Base-by-base conservation (phyloP, 1,140 invertebrate genomes). In the Pseudomyrmex dendroicus region DNA sequence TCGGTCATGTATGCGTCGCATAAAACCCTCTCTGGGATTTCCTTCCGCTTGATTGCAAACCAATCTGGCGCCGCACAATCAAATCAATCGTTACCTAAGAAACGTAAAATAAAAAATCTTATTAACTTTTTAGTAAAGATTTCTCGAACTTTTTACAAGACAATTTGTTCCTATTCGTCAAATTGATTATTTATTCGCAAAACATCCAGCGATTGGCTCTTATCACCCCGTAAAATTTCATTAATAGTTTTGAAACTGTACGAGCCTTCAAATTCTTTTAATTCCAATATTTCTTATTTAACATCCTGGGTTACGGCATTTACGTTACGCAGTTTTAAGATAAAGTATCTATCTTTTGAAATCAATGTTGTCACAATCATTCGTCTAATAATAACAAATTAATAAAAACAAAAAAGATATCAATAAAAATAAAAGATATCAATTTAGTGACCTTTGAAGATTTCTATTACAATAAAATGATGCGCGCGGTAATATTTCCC, bases 1-100 rank as follows among this genome's bases (percentile, higher is more conserved):
- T 89, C 62, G 73, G 87, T 73, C 76, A 68, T 17, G 46, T 35
- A 48, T 46, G 56, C 35, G 3, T 78, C n/a, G 20, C 56, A 25
- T 44, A 50, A 48, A 61, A 59, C 54, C 66, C 61, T 15, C 50
- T 72, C n/a, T 20, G 22, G 20, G 44, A 70, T 25, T 70, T 80
- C 20, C 64, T 80, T 70, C 54, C 66, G 54, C 56, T 54, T 44
- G 76, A 80, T 80, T 70, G 76, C 44, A 4, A 35, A 44, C 15
- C 44, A 67, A 77, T 67, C 62, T 22, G 56, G 20, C 50, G 25
- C 50, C 50, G 25, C 50, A 22, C 12, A 54, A 46, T 57, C 54
- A 17, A 46, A 22, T 25, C 20, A 20, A 15, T 46, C 2, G 48
- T 50, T 50, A 15, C 35, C 57, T 35, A 20, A 48, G 17, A 20